Evolutionary conservation across 2,888 invertebrate species (phyloP), one percentile per base, ranked within the genome.

Genomic region (Synergus japonicus): DNA sequence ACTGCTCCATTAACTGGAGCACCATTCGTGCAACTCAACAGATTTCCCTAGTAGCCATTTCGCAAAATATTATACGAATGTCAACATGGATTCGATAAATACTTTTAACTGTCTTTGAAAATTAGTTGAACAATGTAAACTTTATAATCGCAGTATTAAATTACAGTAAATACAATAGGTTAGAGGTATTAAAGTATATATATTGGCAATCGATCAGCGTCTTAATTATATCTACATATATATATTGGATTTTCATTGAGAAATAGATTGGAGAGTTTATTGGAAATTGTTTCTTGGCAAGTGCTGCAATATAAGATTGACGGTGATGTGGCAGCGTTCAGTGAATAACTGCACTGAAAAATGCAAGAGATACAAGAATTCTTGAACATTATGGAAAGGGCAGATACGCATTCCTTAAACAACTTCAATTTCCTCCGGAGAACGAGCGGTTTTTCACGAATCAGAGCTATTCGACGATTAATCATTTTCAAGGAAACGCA

Each of bases 401-500:
- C 65, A 41, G 65, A 65, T 37, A 65, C 15, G 65, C 41, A 67
- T 67, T 44, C 67, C 18, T 46, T 67, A n/a, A 41, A 41, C 7
- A 44, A 46, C 18, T 67, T 67, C 44, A 44, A 18, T 67, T 22
- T 67, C 18, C 22, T 13, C 22, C 2, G 4, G n/a, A 18, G 18
- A 41, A 43, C 9, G 43, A 12, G n/a, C 65, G 65, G 41, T 41
- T 66, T 37, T 10, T 18, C 41, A 1, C 15, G 43, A 67, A 67
- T 67, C 46, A 67, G 83, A 77, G 84, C 87, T n/a, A 49, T 63
- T 73, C n/a, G 44, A 49, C 78, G 83, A 87, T 87, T 87, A 87
- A 87, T 87, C 87, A 87, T 87, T 85, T 86, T 86, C 84, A 49
- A 80, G 83, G 84, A 86, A 87, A 84, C 84, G 83, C 83, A 81